Base-by-base conservation (phyloP, 2,888 invertebrate species). In the Euzophera pinguis region DNA sequence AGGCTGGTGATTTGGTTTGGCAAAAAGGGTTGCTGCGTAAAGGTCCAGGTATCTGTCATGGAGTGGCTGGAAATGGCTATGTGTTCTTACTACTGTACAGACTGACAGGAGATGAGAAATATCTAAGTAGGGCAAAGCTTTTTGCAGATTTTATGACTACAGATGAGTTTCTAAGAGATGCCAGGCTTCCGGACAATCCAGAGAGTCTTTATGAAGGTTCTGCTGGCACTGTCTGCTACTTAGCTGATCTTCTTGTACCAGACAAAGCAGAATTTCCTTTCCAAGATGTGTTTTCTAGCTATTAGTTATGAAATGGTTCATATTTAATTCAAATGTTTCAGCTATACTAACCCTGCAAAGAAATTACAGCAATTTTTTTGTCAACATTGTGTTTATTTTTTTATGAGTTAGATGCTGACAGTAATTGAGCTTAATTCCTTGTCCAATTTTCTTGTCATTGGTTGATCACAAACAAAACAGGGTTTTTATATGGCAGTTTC, bases 11-110 rank as follows among this genome's bases (percentile, higher is more conserved):
- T 51, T 77, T 96, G 13, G 93, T 96, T 1, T 98, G 98, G 98
- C 81, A 91, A 14, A 94, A 94, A 71, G 98, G 98, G 0, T 86
- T 98, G 29, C 85, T 98, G 34, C 93, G 92, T 60, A 98, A 98
- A 80, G 97, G 98, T 0, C 97, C 97, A 7, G 96, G 97, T 0
- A 93, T 98, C 56, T 98, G 97, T 72, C 97, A 98, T 70, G 98
- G 98, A 0, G 91, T 97, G 0, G 94, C 95, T 14, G 97, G 97
- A 32, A 96, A 93, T 78, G 96, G 94, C 10, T 96, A 96, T 78
- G 95, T 94, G 0, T 96, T 96, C 65, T 81, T 97, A 42, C 80
- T 96, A 0, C 81, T 97, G 7, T 93, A 95, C 70, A 91, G 96
- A 58, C 81, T 97, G 50, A 96, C 96, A 9, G 90, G 92, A 7